phyloP scores from a whole-genome alignment of 2,113 vertebrate species.

The Patagioenas fasciata region DNA sequence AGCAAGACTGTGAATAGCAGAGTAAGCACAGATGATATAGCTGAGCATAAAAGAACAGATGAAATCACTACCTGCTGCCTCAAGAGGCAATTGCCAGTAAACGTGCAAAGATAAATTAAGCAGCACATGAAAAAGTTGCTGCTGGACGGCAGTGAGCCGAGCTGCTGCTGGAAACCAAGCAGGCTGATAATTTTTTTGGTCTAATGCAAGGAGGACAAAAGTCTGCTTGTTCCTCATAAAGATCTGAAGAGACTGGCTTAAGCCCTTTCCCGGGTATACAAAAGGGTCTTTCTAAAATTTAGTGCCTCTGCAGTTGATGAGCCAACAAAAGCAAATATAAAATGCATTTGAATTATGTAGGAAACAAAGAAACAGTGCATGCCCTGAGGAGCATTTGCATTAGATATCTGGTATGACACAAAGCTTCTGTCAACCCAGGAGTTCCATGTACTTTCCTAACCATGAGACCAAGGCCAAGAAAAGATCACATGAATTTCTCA shows the following conservation, averaged over 20 bases:
- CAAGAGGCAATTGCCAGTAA: not conserved
- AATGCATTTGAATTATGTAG: not conserved
- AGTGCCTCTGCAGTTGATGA: not conserved
- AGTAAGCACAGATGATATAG: not conserved
- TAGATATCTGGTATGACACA: too few species aligned
- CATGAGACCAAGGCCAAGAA: not conserved
- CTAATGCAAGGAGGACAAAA: not conserved
- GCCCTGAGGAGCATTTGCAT: too few species aligned
- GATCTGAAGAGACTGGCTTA: not conserved
- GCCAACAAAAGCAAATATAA: not conserved
- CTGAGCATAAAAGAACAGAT: too few species aligned
- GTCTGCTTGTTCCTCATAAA: not conserved
- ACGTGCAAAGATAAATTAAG: not conserved
- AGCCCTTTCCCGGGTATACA: not conserved
- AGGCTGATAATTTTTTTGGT: not conserved
- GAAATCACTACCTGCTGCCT: not conserved
- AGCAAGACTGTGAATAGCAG: fast-evolving
- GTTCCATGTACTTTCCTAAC: not conserved
- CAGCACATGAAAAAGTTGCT: not conserved
- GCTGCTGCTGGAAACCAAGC: not conserved
- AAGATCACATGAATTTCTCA: not conserved
- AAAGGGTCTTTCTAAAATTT: not conserved
- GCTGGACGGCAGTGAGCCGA: not conserved
- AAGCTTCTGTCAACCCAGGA: not conserved
- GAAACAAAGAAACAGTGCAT: not conserved